Conservation (phyloP, 2,888 invertebrate genomes). For the Megalurothrips usitatus region DNA sequence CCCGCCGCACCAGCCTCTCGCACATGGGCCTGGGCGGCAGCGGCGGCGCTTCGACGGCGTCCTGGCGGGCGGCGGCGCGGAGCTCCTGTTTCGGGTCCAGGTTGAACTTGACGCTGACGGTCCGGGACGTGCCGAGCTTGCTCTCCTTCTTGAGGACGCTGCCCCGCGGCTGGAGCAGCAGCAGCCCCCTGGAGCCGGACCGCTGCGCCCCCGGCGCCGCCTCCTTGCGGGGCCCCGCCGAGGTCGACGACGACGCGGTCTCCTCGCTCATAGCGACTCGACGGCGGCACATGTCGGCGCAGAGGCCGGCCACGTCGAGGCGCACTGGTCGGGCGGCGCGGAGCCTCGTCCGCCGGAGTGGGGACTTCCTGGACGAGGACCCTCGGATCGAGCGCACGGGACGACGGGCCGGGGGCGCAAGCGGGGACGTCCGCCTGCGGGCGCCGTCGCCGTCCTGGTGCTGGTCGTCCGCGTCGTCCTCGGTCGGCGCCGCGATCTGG, state of each 20-base stretch:
- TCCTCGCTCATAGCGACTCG: neutral
- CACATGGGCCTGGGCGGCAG: conserved; percentile 16
- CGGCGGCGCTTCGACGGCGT: neutral
- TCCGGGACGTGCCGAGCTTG: neutral
- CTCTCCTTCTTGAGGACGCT: conserved; percentile 22
- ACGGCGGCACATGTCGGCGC: neutral
- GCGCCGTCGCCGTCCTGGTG: neutral
- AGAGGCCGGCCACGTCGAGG: neutral
- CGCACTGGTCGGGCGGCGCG: neutral
- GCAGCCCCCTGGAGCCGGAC: neutral
- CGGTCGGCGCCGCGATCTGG: neutral
- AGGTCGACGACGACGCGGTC: neutral
- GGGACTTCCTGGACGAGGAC: neutral
- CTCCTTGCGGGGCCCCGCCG: neutral
- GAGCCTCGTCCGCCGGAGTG: neutral
- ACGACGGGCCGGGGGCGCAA: neutral
- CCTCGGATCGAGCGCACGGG: neutral
- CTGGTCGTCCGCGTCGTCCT: neutral
- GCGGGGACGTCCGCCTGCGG: neutral
- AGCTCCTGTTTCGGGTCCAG: conserved; percentile 9
- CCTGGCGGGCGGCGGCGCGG: neutral
- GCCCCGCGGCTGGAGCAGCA: neutral
- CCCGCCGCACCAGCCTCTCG: neutral
- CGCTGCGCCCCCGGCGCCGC: neutral
- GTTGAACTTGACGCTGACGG: conserved; percentile 24